Percentiles rank a stretch among this genome's conserved stretches.
phyloP scores from a whole-genome alignment of 2,888 invertebrate species.

The Sesamia inferens region DNA sequence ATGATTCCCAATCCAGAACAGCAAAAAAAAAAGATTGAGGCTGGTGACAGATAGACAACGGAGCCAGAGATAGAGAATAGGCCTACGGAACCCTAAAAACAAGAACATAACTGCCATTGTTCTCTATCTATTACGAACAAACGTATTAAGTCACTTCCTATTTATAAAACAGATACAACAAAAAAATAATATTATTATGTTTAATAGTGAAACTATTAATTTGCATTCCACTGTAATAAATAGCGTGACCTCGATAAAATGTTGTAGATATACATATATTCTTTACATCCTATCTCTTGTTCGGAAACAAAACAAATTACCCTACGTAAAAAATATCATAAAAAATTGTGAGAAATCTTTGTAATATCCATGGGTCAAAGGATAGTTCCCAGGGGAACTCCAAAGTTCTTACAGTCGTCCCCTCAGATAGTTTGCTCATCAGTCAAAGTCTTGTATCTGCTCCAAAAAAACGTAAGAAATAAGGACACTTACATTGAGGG shows the following conservation, averaged over 20 bases:
- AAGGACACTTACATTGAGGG: background rate
- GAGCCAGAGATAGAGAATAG: no score
- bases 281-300: background rate
- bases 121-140: background rate
- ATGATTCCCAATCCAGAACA: no score
- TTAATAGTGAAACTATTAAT: conserved; percentile 8
- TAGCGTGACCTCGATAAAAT: conserved; percentile 11
- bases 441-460: background rate
- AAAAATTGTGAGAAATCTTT: background rate
- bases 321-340: background rate
- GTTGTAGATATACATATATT: background rate
- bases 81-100: background rate
- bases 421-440: background rate
- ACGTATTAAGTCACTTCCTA: conserved; percentile 18
- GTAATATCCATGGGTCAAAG: background rate
- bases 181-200: conserved; percentile 6
- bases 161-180: conserved; percentile 5
- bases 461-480: background rate
- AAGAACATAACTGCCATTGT: background rate
- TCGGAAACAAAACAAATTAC: background rate
- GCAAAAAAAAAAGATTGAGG: no score
- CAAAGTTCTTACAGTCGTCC: background rate
- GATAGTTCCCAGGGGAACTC: no score
- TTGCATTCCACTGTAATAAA: conserved; percentile 8
- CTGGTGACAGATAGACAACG: no score